Evolutionary conservation across 2,113 vertebrate genomes (phyloP), one percentile per base, ranked within the genome.

Genomic region (Carassius carassius): DNA sequence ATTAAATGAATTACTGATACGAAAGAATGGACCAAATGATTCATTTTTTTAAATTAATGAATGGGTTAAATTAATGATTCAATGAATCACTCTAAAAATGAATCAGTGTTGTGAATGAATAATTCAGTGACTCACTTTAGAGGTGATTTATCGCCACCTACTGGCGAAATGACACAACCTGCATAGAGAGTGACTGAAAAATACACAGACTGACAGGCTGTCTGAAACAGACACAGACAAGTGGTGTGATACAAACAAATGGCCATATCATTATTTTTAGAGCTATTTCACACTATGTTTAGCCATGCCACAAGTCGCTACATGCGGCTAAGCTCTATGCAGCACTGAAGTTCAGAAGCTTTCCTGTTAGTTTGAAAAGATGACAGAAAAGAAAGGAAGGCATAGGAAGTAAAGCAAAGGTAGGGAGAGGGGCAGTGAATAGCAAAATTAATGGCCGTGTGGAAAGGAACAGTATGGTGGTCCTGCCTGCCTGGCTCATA

Each of bases 371-470:
- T 8, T 29, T 47, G 69, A 23, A 70, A 56, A 51, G 4, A 58
- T 80, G 69, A 65, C 51, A 67, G 44, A 56, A 32, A 56, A 82
- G 79, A 56, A 51, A 87, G 69, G 5, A 63, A 56, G 62, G 54
- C 16, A 69, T 29, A 65, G 44, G 16, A 60, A 35, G 72, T 21
- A 56, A 83, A 75, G 80, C 14, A 85, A 11, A 11, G 72, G 67
- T 25, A 63, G 86, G 82, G 84, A 87, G 83, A 82, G 79, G 75
- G 87, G 88, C 51, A 82, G 63, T 88, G 81, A 89, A 86, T 5
- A 17, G 69, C 81, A 77, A 60, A 78, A 84, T 77, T 76, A 77
- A 73, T 82, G 69, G 74, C 19, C 54, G 21, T 47, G 49, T 69
- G 60, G 5, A 44, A 73, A 67, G 72, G 32, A 74, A 56, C 37